These are phyloP conservation scores for Galagoides demidoff DNA, from an alignment of 2,797 vertebrate species.

Conservation along the genomic window DNA sequence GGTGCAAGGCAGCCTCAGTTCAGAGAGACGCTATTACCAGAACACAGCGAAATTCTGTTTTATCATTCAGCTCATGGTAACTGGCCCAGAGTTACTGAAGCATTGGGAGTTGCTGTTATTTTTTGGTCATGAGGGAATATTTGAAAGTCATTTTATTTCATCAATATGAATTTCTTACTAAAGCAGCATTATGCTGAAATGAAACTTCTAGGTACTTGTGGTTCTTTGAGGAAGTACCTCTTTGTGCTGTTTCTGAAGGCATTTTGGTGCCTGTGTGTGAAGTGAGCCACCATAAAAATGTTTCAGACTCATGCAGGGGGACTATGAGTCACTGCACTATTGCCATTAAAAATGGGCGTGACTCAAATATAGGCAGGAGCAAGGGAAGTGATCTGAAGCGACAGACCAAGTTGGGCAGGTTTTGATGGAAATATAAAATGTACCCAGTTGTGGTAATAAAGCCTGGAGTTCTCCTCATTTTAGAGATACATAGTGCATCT, in stretches of 20 bases:
- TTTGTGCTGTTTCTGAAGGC: neutral
- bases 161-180: constrained; percentile 30
- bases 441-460: too few species aligned
- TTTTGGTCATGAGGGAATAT: neutral
- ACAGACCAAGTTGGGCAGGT: too few species aligned
- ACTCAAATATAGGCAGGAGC: too few species aligned
- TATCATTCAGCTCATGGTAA: neutral
- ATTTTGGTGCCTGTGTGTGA: neutral
- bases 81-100: neutral
- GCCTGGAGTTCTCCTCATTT: too few species aligned
- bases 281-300: neutral
- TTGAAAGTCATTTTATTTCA: constrained; percentile 35
- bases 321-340: too few species aligned
- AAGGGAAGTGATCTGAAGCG: too few species aligned
- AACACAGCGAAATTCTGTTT: neutral
- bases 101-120: neutral
- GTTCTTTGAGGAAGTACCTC: neutral
- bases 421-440: too few species aligned
- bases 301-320: neutral
- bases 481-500: too few species aligned
- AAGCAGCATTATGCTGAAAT: neutral
- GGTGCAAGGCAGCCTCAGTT: neutral
- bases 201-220: neutral
- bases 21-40: neutral
- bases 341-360: too few species aligned